phyloP scores from a whole-genome alignment of 2,888 invertebrate species.

The Rhamphomyia laevipes region DNA sequence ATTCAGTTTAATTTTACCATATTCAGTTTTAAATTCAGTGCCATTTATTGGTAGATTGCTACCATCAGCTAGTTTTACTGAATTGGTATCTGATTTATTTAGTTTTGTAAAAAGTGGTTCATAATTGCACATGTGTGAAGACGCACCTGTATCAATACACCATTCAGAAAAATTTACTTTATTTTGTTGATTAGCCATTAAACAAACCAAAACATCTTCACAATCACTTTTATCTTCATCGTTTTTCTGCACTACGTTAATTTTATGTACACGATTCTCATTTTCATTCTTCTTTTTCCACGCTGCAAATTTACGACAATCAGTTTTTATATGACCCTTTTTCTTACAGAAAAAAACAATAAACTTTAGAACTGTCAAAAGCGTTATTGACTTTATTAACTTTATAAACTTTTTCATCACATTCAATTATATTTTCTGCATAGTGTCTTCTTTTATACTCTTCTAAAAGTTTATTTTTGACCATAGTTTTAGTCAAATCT shows the following conservation, averaged over 20 bases:
- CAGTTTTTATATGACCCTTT: conserved; percentile 8
- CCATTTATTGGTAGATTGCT: conserved; percentile 10
- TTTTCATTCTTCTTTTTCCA: conserved; percentile 8
- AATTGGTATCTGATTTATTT: conserved; percentile 9
- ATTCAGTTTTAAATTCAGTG: conserved; percentile 3
- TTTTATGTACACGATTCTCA: not conserved
- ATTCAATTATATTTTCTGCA: not conserved
- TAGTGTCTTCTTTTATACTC: conserved; percentile 9
- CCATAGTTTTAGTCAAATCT: conserved; percentile 10
- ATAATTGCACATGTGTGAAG: conserved; percentile 13
- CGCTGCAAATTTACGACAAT: conserved; percentile 12
- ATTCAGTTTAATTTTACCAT: conserved; percentile 2
- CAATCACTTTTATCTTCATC: not conserved
- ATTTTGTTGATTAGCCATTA: not conserved
- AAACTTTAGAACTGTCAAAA: not conserved
- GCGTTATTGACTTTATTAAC: not conserved
- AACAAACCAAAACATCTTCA: not conserved
- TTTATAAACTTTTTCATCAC: not conserved
- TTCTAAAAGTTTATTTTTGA: conserved; percentile 10
- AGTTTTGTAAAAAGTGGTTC: conserved; percentile 10
- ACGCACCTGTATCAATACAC: conserved; percentile 16
- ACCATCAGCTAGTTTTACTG: conserved; percentile 13
- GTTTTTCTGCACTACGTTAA: not conserved
- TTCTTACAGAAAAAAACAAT: conserved; percentile 11
- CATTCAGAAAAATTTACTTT: conserved; percentile 5